Base-by-base conservation (phyloP, 2,113 vertebrate genomes). In the Nettapus auritus region DNA sequence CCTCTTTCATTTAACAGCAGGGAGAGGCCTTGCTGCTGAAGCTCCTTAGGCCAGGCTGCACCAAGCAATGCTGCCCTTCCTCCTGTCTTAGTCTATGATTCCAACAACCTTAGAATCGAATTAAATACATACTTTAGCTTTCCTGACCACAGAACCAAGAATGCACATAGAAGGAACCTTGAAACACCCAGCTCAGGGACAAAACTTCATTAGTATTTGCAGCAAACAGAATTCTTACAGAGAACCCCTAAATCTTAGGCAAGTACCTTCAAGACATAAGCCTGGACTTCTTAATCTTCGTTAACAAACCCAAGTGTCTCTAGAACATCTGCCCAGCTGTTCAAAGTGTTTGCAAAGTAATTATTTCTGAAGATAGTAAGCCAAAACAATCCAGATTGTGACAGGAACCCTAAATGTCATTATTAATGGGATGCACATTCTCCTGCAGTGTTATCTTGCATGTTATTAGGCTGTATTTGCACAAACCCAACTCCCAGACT, bases 91-190 rank as follows among this genome's bases (percentile, higher is more conserved):
- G 3, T 4, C 46, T 26, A 34, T 8, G 5, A 28, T 48, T 48
- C 46, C 1, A 70, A 46, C 11, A 6, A 68, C 2, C 42, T 74
- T 59, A 63, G 19, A 52, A 36, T 18, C 20, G 36, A 81, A 86
- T 29, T 36, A 33, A 89, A 82, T 8, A 13, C 8, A 13, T 7
- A 15, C 8, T 6, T 21, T 40, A 40, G 40, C 33, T 28, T 46
- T 63, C 42, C 62, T 22, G 12, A 75, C 21, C 48, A 56, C 28
- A 73, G 25, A 50, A 14, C 31, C 20, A 33, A 60, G n/a, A 36
- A 33, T 11, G 3, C 8, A 4, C 0, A 0, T 4, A 70, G 21
- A n/a, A 85, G 38, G 53, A 69, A 25, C 25, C 7, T 7, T 57
- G 57, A 71, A 56, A 22, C 11, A 67, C 12, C 11, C 48, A 76